These are phyloP conservation scores for Sapajus apella DNA, from an alignment of 2,113 vertebrate genomes.

Conservation along the genomic window DNA sequence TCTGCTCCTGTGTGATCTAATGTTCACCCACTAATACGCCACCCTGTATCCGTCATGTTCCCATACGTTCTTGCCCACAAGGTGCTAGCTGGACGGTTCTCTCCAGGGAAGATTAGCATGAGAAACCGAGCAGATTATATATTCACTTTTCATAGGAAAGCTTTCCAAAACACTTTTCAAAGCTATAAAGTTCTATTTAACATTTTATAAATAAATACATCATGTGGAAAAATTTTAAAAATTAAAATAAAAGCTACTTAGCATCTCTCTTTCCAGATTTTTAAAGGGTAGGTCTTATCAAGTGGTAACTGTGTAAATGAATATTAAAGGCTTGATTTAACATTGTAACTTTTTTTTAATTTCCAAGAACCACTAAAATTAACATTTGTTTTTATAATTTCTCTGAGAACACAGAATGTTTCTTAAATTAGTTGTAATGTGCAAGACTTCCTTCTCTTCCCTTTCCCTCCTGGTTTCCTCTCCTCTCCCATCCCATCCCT, in stretches of 20 bases:
- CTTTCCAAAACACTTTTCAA: not conserved
- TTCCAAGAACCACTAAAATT: not conserved
- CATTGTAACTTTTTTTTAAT: not conserved
- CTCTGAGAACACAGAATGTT: not conserved
- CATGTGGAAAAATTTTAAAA: not conserved
- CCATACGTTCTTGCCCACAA: not conserved
- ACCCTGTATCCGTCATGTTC: not conserved
- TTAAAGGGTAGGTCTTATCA: slow-evolving; percentile 21
- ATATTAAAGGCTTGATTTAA: not conserved
- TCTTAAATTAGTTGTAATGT: not conserved
- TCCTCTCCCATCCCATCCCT: not conserved
- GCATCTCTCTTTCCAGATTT: not conserved
- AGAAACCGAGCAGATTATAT: not conserved
- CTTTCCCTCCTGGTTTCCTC: accelerated
- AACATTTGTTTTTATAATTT: not conserved
- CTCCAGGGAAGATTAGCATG: not conserved
- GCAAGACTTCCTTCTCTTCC: no score
- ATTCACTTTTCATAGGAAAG: slow-evolving; percentile 10
- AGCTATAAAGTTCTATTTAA: not conserved
- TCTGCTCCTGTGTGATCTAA: slow-evolving; percentile 40
- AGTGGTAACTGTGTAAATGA: not conserved
- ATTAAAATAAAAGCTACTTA: not conserved
- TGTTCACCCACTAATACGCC: not conserved
- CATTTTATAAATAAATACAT: not conserved
- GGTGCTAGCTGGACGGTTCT: not conserved